These are phyloP conservation scores for Poecilia latipinna DNA, from an alignment of 2,113 vertebrate genomes.

Conservation along the genomic window DNA sequence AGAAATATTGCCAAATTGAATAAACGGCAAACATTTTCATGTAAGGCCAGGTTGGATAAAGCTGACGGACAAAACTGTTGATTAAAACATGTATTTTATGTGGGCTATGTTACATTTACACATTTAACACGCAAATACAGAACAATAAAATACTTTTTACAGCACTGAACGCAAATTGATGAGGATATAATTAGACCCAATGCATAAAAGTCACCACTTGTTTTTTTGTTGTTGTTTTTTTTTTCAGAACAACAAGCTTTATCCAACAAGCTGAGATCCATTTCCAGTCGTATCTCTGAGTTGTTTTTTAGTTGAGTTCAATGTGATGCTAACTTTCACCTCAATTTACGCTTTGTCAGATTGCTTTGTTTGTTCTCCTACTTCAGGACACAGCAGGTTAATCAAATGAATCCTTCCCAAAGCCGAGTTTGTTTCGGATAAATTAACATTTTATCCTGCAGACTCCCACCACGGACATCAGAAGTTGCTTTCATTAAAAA, in stretches of 20 bases:
- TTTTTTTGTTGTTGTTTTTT: background rate
- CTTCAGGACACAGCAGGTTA: background rate
- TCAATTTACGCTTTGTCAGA: slow-evolving; percentile 13
- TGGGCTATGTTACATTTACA: no score
- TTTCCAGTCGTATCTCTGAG: background rate
- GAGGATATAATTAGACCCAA: background rate
- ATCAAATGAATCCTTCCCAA: background rate
- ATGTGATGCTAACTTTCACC: background rate
- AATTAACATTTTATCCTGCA: background rate
- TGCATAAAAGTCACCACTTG: background rate
- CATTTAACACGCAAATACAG: background rate
- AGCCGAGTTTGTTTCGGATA: background rate
- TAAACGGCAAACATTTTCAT: no score
- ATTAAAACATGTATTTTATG: no score
- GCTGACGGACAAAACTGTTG: background rate
- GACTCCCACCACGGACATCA: background rate
- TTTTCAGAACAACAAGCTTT: background rate
- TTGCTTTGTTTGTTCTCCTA: slow-evolving; percentile 3
- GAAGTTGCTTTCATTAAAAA: background rate
- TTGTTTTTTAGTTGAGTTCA: background rate
- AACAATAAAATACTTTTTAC: background rate
- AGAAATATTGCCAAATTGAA: no score
- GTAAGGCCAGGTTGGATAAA: background rate
- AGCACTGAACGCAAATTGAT: background rate
- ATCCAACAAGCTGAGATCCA: background rate